Base-by-base conservation (phyloP, 2,888 invertebrate species). In the Melipona bicolor region DNA sequence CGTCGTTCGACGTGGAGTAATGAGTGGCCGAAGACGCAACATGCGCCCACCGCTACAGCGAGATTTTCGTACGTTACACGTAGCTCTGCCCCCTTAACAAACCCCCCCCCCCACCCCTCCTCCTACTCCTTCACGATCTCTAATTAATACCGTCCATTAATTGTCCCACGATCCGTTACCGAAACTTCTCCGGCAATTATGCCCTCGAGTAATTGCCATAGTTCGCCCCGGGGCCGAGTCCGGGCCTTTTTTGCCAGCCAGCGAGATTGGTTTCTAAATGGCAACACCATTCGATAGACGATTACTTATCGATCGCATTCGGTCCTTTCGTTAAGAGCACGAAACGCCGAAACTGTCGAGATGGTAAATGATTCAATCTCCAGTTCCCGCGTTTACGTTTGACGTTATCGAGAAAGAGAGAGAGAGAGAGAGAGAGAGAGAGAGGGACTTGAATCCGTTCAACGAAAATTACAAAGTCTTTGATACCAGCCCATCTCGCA, bases 141-240 rank as follows among this genome's bases (percentile, higher is more conserved):
- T 90, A 91, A 91, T 91, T 91, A 91, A 91, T 91, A 87, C 79
- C 77, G 77, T 86, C 83, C 89, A 91, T 91, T 91, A 91, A 91
- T 90, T 81, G 90, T 83, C 75, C 69, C 67, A 71, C 86, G 86
- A 90, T 88, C 90, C 79, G 88, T 89, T 89, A 82, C 79, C 70
- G 87, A 87, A 91, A 91, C 87, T 90, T 91, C 87, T 83, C 62
- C 85, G 81, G 81, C 86, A 87, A 90, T 84, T 86, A 83, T 74
- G 90, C 86, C 84, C 86, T 81, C 83, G 79, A 81, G 84, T 90
- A 91, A 90, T 90, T 86, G 88, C 89, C 69, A 81, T 87, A 91
- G 88, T 90, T 91, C 87, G 85, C 83, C 67, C 68, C 61, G 69
- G 69, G 81, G 74, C 85, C 85, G 79, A 86, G 79, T 81, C 79